Percentiles rank a stretch among this genome's conserved stretches.
phyloP scores from a whole-genome alignment of 2,888 invertebrate species.

The Ischnus inquisitorius region DNA sequence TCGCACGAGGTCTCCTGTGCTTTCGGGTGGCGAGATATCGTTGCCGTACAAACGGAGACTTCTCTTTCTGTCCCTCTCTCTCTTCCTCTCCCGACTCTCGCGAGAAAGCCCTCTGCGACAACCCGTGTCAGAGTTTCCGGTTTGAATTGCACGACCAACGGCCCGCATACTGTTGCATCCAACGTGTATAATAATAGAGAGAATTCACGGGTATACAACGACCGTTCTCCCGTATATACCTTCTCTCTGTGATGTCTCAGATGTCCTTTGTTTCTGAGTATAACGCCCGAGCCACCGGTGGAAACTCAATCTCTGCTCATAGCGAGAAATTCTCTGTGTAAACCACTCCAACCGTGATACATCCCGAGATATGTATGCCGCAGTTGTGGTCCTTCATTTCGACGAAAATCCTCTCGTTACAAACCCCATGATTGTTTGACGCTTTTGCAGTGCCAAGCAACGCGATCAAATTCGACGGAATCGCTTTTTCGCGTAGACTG shows the following conservation, averaged over 20 bases:
- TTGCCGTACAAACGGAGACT: conserved; percentile 34
- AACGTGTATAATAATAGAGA: conserved; percentile 23
- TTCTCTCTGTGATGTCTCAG: conserved; percentile 17
- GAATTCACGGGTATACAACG: background rate
- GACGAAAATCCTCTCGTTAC: background rate
- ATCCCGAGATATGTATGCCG: conserved; percentile 16
- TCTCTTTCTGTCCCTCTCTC: background rate
- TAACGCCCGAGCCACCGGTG: conserved; percentile 44
- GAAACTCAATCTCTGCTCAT: conserved; percentile 55
- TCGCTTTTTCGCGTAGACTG: background rate
- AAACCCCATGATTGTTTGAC: background rate
- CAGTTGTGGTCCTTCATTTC: background rate
- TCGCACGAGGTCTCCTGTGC: conserved; percentile 18
- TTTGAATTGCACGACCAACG: conserved; percentile 50
- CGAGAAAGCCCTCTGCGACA: conserved; percentile 42
- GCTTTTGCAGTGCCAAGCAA: background rate
- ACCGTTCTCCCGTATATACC: conserved; percentile 1
- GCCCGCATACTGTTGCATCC: conserved; percentile 18
- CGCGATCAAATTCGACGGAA: background rate
- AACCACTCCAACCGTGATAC: conserved; percentile 25
- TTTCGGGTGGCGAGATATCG: conserved; percentile 27
- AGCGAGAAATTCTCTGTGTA: conserved; percentile 34
- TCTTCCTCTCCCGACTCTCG: conserved; percentile 13
- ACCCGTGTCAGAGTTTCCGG: conserved; percentile 53
- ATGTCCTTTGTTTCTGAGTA: conserved; percentile 51